Evolutionary conservation across 2,797 vertebrate genomes (phyloP), one percentile per base, ranked within the genome.

Genomic region (Emys orbicularis): DNA sequence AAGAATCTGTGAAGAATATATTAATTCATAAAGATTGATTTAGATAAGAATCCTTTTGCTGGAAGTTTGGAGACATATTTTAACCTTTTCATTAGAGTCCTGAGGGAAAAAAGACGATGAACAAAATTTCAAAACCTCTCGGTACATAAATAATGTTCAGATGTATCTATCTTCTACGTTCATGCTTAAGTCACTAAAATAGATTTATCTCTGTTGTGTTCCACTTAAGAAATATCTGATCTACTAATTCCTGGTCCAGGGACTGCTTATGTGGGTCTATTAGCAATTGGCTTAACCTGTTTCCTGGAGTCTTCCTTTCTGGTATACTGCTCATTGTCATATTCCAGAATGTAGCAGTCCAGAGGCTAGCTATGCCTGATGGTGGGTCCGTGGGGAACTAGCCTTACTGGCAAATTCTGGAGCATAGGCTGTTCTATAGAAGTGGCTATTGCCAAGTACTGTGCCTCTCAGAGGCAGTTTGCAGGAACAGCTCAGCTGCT

Each of bases 311-410:
- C 16, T n/a, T 65, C 61, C 44, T 74, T 89, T 94, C 41, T 8
- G 77, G 76, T 52, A 68, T 88, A 8, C 25, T 65, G 2, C 1
- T 57, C 50, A 12, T 90, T 3, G 5, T 91, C 25, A 16, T 0
- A 0, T 68, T 11, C 21, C n/a, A 8, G 27, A 27, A 53, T 0
- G 0, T 41, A 13, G 50, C 56, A 87, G 89, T 87, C 3, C 44
- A 61, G n/a, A 76, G 37, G 25, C n/a, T 57, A 50, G 61, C n/a
- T 9, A 9, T 50, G 3, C 19, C 29, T 49, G 13, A 2, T 85
- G 21, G 29, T 61, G 59, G 31, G 31, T 2, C 6, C 1, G 47
- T 88, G 9, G 57, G 82, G 84, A 41, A 79, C 27, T 47, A 84
- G 19, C 16, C 91, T 47, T 34, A 49, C 53, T 79, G 54, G 4